Evolutionary conservation across 2,797 vertebrate genomes (phyloP).

Genomic region (Lithobates pipiens): DNA sequence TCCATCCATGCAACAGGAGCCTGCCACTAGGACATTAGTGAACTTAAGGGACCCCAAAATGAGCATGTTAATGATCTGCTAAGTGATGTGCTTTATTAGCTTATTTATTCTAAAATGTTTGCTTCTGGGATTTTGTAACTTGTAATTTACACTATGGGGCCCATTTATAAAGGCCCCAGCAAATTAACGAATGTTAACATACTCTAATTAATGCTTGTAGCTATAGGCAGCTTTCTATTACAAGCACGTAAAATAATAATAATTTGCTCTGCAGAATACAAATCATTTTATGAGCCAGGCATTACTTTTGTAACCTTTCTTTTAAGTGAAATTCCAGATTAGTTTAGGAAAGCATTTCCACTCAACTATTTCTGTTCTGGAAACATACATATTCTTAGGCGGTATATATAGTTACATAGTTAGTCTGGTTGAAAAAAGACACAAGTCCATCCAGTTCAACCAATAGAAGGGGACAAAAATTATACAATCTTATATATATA

Average conservation of each 20-base stretch:
- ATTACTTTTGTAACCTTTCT: constrained; percentile 1
- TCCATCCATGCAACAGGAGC: neutral
- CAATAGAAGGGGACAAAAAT: too few relatives aligned
- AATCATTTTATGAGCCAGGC: constrained; percentile 13
- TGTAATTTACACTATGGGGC: constrained; percentile 40
- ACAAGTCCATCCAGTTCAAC: too few relatives aligned
- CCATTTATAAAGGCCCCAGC: constrained; percentile 50
- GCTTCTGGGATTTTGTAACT: constrained; percentile 43
- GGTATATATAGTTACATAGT: too few relatives aligned
- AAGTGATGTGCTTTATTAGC: constrained; percentile 45
- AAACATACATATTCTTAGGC: too few relatives aligned
- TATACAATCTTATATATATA: too few relatives aligned
- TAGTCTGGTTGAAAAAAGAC: too few relatives aligned
- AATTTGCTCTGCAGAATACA: constrained; percentile 13
- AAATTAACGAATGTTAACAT: constrained; percentile 54
- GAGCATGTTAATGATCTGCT: constrained; percentile 36
- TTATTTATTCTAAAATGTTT: constrained; percentile 45
- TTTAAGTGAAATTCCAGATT: neutral
- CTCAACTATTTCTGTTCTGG: too few relatives aligned
- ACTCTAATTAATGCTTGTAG: constrained; percentile 33
- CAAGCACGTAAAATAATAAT: constrained; percentile 29
- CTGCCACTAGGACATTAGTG: constrained; percentile 8
- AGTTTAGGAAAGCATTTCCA: too few relatives aligned
- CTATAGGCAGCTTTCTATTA: constrained; percentile 22
- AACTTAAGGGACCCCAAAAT: constrained; percentile 33